These are phyloP conservation scores for Falco rusticolus DNA, from an alignment of 2,797 vertebrate species.

Conservation along the genomic window DNA sequence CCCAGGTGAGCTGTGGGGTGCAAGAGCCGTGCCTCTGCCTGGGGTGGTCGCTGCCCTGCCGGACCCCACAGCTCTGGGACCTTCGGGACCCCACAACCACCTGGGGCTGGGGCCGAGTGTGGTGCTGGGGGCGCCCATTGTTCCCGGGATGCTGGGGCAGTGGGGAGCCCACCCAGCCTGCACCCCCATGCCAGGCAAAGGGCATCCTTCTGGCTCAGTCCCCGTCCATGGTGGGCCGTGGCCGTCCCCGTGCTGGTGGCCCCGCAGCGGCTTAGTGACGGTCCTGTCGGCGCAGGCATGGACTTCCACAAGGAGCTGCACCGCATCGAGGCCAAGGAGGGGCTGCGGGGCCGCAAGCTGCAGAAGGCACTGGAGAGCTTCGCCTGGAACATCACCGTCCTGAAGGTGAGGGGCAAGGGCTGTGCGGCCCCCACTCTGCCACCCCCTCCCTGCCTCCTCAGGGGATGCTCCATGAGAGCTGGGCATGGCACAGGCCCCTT, in stretches of 20 bases:
- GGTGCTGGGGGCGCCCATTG: rapidly evolving
- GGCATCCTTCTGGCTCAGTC: background rate
- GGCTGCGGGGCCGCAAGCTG: conserved; percentile 89
- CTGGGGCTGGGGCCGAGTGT: rapidly evolving
- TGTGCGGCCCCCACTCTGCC: rapidly evolving
- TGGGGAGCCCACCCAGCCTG: background rate
- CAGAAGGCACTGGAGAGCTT: conserved; percentile 95
- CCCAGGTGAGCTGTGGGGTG: rapidly evolving
- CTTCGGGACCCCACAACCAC: background rate
- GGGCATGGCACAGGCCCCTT: background rate
- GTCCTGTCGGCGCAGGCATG: conserved; percentile 76
- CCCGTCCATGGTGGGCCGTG: rapidly evolving
- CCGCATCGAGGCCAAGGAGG: conserved; percentile 88
- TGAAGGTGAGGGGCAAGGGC: conserved; percentile 81
- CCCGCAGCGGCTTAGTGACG: rapidly evolving
- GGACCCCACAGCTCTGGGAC: rapidly evolving
- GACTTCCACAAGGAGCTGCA: conserved; percentile 92
- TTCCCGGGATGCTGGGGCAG: background rate
- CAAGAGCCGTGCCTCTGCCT: background rate
- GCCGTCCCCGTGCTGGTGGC: rapidly evolving
- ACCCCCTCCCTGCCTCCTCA: background rate
- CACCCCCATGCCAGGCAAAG: rapidly evolving
- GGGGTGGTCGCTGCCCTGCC: rapidly evolving
- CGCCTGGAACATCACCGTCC: conserved; percentile 94
- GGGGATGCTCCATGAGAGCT: background rate